A percentile compares a stretch with the other conserved stretches of the same genome.
These are phyloP conservation scores for Holacanthus passer DNA, from an alignment of 2,113 vertebrate species.

Conservation along the genomic window DNA sequence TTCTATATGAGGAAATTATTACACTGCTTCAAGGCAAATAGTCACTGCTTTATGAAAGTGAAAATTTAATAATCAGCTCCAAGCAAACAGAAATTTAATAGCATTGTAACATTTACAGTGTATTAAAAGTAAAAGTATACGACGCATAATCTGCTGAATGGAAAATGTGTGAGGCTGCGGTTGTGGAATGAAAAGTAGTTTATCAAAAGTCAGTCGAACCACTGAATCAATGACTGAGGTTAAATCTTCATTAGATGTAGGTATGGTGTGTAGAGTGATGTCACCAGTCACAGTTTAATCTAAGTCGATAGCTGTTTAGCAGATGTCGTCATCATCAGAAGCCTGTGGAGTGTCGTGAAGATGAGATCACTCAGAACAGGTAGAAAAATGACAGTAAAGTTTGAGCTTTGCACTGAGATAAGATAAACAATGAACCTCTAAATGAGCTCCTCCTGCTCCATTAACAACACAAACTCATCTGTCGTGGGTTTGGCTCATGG, in stretches of 20 bases:
- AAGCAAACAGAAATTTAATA: neutral
- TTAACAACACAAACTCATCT: slow-evolving; percentile 14
- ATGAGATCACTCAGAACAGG: neutral
- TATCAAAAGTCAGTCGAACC: neutral
- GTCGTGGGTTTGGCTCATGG: slow-evolving; percentile 8
- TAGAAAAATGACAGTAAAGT: neutral
- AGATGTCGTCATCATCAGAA: neutral
- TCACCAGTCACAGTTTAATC: slow-evolving; percentile 5
- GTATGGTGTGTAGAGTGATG: neutral
- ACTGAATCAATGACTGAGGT: neutral
- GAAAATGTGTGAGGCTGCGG: neutral
- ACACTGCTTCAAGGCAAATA: neutral
- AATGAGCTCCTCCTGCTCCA: neutral
- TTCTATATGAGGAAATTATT: neutral
- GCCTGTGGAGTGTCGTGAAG: neutral
- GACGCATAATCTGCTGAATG: neutral
- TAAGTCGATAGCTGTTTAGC: slow-evolving; percentile 1
- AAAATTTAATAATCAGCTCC: neutral
- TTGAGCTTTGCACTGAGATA: neutral
- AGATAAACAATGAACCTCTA: neutral
- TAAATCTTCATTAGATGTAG: neutral
- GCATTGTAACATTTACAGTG: neutral
- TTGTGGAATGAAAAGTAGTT: neutral
- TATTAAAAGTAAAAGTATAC: neutral
- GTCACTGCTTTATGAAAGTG: neutral